These are phyloP conservation scores for Dendrocopos noguchii DNA, from an alignment of 2,113 vertebrate genomes.

Conservation along the genomic window DNA sequence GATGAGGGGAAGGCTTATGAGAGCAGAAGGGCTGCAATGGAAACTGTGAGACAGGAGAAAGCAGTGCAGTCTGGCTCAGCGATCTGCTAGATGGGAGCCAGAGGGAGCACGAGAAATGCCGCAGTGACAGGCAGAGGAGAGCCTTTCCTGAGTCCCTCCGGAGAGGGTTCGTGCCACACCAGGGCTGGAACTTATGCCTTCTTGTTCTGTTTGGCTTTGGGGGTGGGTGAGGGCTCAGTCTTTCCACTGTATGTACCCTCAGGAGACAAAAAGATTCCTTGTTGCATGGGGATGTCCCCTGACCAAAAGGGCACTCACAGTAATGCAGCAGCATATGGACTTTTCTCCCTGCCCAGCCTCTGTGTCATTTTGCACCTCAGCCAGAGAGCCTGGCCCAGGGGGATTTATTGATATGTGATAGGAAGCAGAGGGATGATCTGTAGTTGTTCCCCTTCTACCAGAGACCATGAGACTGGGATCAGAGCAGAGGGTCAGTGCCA, in stretches of 20 bases:
- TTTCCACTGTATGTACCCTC: neutral
- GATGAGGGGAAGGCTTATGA: neutral
- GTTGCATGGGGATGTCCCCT: neutral
- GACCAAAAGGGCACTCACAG: neutral
- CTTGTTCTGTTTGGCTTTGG: neutral
- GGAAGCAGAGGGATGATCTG: neutral
- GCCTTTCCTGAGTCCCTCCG: neutral
- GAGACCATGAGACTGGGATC: neutral
- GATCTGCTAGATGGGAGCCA: neutral
- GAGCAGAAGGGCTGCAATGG: neutral
- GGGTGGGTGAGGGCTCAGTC: neutral
- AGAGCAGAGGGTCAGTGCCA: rapidly evolving
- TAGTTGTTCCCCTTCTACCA: neutral
- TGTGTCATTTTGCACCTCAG: neutral
- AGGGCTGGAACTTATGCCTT: neutral
- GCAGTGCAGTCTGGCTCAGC: neutral
- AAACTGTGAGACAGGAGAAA: neutral
- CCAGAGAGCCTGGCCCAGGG: neutral
- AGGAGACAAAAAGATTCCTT: neutral
- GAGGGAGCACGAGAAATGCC: neutral
- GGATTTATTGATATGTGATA: neutral
- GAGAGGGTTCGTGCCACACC: neutral
- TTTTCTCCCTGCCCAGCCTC: neutral
- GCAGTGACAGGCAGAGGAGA: neutral
- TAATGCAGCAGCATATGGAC: neutral